Evolutionary conservation across 2,888 invertebrate species (phyloP), one percentile per base, ranked within the genome.

Genomic region (Sarcophaga caerulescens): DNA sequence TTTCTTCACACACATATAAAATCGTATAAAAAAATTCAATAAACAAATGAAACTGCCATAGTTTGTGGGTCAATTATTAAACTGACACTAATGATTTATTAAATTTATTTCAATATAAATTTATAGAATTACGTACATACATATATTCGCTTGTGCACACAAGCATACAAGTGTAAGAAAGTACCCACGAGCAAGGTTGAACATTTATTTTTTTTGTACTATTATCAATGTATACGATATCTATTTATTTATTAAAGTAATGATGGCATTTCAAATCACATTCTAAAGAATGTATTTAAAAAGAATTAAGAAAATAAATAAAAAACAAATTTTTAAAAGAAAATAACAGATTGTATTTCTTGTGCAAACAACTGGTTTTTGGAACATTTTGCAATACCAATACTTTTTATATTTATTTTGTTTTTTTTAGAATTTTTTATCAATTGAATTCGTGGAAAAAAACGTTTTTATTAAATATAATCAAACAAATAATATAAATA

Each of bases 11-110:
- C 2, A 10, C 47, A 3, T 3, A 47, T 47, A 47, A 47, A 47
- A 47, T 47, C 11, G 1, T 14, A 47, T 14, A 47, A 11, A 47
- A 47, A 47, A 47, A 47, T 47, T 35, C 35, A 35, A 11, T 4
- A 14, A 12, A 4, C 1, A 47, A 47, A 47, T 3, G 47, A 68
- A 17, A 25, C 25, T 25, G 25, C 23, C 69, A 57, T 6, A 10
- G 17, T 47, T 52, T 57, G 52, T 52, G 69, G 52, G 69, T 70
- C 69, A 70, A 70, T 70, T 52, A 70, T 52, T 11, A 70, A 52
- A 47, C 23, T 70, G 57, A 70, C 69, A 52, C n/a, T 57, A 23
- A 17, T 70, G 25, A 52, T 70, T 23, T 52, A 52, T 52, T 23
- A 70, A 52, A 52, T 70, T 57, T 69, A 52, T 52, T 25, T 70